Evolutionary conservation across 2,113 vertebrate genomes (phyloP).

Genomic region (Salvelinus fontinalis): DNA sequence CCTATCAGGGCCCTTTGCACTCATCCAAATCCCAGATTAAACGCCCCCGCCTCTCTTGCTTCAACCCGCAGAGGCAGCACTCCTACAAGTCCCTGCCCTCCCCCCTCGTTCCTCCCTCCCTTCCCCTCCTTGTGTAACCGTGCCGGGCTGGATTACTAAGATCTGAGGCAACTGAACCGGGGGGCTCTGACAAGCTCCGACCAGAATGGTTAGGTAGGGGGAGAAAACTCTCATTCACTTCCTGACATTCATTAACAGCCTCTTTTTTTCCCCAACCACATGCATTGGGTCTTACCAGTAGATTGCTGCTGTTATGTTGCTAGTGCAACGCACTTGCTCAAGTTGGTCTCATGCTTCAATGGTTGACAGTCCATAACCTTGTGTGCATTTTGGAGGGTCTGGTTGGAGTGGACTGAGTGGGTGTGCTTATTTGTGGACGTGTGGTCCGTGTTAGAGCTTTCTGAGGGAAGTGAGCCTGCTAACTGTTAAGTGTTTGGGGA

Average conservation of each 20-base stretch:
- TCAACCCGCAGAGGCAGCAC: slow-evolving; percentile 23
- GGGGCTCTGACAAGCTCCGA: slow-evolving; percentile 62
- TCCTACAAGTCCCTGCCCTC: slow-evolving; percentile 37
- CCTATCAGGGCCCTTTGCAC: slow-evolving; percentile 66
- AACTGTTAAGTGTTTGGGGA: neutral
- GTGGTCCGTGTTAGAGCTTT: neutral
- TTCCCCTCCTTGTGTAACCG: slow-evolving; percentile 58
- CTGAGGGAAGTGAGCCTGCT: neutral
- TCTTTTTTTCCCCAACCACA: neutral
- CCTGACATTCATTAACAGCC: neutral
- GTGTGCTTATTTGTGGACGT: slow-evolving; percentile 4
- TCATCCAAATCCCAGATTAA: slow-evolving; percentile 82
- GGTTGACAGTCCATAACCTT: neutral
- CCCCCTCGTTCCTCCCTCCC: neutral
- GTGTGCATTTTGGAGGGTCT: neutral
- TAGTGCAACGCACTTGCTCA: neutral
- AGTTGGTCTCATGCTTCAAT: no score
- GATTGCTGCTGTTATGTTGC: neutral
- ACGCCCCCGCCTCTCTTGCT: slow-evolving; percentile 40
- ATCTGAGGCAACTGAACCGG: slow-evolving; percentile 53
- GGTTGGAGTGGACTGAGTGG: slow-evolving; percentile 15
- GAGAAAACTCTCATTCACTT: slow-evolving; percentile 35
- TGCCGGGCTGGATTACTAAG: slow-evolving; percentile 71
- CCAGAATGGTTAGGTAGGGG: slow-evolving; percentile 84
- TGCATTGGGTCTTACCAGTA: neutral